phyloP scores from a whole-genome alignment of 2,888 invertebrate genomes.

The Oligia strigilis region DNA sequence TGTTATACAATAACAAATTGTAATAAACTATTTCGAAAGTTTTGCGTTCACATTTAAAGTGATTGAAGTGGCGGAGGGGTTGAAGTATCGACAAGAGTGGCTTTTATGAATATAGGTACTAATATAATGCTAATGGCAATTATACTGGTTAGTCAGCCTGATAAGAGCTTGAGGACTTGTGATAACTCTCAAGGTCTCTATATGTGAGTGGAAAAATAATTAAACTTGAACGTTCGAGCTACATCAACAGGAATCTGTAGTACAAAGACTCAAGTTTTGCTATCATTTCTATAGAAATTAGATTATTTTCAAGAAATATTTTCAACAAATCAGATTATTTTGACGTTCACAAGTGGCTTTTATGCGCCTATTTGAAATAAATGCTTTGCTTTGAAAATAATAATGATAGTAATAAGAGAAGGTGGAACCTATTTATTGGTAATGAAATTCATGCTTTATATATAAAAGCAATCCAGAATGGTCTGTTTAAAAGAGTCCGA shows the following conservation, averaged over 20 bases:
- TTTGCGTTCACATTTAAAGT: no score
- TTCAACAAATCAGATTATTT: no score
- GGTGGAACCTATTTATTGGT: no score
- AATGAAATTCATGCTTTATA: neutral
- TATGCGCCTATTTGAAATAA: no score
- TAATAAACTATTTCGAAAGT: no score
- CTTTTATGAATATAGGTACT: neutral
- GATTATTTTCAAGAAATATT: neutral
- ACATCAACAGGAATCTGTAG: no score
- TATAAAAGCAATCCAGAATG: neutral
- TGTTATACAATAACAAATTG: no score
- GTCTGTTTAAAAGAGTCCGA: neutral
- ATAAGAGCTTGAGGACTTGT: slow-evolving; percentile 12
- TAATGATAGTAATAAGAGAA: neutral
- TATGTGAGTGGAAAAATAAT: neutral
- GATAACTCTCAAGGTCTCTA: slow-evolving; percentile 11
- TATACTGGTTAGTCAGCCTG: neutral
- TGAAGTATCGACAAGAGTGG: neutral
- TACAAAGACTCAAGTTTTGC: neutral
- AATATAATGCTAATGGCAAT: neutral
- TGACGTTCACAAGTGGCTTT: no score
- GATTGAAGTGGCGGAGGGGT: no score
- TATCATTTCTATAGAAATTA: neutral
- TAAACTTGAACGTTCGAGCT: neutral
- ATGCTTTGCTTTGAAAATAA: neutral